phyloP scores from a whole-genome alignment of 2,113 vertebrate genomes.

The Platysteira castanea region DNA sequence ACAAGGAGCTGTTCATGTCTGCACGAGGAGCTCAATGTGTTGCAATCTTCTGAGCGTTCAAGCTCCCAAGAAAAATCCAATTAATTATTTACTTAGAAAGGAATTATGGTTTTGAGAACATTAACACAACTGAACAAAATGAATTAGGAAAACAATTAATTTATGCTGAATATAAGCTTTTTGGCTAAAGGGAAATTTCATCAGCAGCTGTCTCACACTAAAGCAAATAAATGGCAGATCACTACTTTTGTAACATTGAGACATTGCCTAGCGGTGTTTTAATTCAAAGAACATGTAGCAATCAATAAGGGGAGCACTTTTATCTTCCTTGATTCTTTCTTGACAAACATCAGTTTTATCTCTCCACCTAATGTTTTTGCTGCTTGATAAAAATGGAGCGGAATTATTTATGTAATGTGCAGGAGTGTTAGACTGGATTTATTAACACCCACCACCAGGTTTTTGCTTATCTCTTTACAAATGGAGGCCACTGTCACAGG shows the following conservation, averaged over 20 bases:
- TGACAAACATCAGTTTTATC: neutral
- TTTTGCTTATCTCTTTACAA: neutral
- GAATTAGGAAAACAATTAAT: neutral
- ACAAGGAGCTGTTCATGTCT: neutral
- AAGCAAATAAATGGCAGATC: neutral
- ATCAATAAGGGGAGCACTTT: neutral
- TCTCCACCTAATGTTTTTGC: neutral
- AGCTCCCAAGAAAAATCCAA: neutral
- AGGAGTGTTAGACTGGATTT: neutral
- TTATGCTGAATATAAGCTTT: neutral
- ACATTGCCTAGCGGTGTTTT: neutral
- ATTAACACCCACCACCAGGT: neutral
- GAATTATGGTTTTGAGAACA: neutral
- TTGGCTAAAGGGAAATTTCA: neutral
- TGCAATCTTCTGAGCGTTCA: neutral
- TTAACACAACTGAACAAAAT: neutral
- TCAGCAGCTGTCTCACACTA: neutral
- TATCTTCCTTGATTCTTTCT: neutral
- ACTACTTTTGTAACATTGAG: neutral
- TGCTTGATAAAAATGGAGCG: neutral
- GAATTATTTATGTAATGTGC: neutral
- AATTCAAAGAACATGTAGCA: neutral
- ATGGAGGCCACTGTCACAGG: neutral
- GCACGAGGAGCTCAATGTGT: fast-evolving
- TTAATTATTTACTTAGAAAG: neutral